phyloP scores from a whole-genome alignment of 2,113 vertebrate genomes.

The Pipa parva region DNA sequence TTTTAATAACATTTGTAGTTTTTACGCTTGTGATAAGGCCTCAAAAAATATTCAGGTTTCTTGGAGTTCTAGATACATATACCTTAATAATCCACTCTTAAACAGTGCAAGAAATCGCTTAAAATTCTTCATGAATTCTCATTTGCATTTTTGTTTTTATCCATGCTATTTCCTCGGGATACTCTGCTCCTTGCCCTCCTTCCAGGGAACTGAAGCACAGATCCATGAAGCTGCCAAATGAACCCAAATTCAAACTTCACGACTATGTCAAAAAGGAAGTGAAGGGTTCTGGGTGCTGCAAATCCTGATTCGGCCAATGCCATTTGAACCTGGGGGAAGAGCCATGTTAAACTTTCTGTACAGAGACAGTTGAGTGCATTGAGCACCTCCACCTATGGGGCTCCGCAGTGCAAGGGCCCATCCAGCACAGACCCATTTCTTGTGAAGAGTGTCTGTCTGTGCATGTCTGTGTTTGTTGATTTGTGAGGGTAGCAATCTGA shows the following conservation, averaged over 20 bases:
- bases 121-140: too few relatives aligned
- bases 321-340: background rate
- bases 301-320: constrained; percentile 55
- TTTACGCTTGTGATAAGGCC: too few relatives aligned
- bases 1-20: too few relatives aligned
- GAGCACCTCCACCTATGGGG: constrained; percentile 3
- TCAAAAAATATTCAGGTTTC: too few relatives aligned
- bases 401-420: background rate
- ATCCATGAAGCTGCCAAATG: constrained; percentile 67
- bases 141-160: too few relatives aligned
- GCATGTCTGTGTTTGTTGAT: constrained; percentile 39
- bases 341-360: constrained; percentile 18
- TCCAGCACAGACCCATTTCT: constrained; percentile 6
- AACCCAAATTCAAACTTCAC: constrained; percentile 83
- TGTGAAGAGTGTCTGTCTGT: constrained; percentile 34
- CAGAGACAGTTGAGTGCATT: constrained; percentile 35
- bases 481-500: constrained; percentile 36
- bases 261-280: constrained; percentile 84
- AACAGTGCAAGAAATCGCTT: too few relatives aligned
- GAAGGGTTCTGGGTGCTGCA: constrained; percentile 76
- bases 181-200: background rate
- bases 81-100: too few relatives aligned
- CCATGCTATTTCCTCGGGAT: too few relatives aligned
- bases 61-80: too few relatives aligned
- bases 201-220: constrained; percentile 84